Conservation (phyloP, 2,888 invertebrate species). For the Spisula solida region DNA sequence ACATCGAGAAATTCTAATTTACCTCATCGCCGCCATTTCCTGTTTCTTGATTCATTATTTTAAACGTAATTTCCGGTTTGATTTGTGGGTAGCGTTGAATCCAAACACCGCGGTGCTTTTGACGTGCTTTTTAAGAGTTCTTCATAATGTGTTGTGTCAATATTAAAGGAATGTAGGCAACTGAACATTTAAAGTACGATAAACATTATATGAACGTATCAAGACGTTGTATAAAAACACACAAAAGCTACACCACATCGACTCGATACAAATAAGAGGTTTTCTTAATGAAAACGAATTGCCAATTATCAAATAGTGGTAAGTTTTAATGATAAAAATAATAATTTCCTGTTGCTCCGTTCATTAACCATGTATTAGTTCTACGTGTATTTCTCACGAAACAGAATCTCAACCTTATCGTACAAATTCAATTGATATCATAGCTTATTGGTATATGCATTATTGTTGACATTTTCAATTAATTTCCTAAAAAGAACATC, state of each 20-base stretch:
- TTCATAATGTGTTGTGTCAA: constrained; percentile 15
- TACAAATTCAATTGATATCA: neutral
- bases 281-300: too few relatives aligned
- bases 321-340: too few relatives aligned
- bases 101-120: constrained; percentile 21
- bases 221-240: neutral
- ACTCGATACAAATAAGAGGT: neutral
- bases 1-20: neutral
- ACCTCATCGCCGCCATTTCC: constrained; percentile 26
- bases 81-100: neutral
- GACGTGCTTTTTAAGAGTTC: constrained; percentile 10
- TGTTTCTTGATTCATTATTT: constrained; percentile 12
- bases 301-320: too few relatives aligned
- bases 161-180: neutral
- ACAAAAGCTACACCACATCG: neutral
- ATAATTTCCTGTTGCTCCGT: too few relatives aligned
- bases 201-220: neutral
- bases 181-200: neutral
- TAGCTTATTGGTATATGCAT: neutral
- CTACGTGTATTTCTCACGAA: constrained; percentile 6
- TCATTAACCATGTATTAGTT: neutral
- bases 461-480: constrained; percentile 16
- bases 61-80: constrained; percentile 27
- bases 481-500: constrained; percentile 16
- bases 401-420: neutral